These are phyloP conservation scores for Cryptops parisi DNA, from an alignment of 2,888 invertebrate genomes.

Conservation along the genomic window DNA sequence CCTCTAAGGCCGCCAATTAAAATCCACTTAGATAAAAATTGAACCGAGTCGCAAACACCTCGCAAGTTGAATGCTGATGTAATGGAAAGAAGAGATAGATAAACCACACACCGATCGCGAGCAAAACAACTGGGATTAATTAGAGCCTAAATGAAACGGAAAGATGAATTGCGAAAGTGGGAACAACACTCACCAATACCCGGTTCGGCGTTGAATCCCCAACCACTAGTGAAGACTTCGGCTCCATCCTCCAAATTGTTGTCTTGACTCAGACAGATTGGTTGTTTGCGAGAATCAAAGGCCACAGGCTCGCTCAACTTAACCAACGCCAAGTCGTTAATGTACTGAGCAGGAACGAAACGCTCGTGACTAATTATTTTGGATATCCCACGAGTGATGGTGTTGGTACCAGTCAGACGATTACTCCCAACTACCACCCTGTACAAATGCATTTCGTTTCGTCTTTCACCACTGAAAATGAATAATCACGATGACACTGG, in stretches of 20 bases:
- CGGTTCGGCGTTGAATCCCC: constrained; percentile 72
- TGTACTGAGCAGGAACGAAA: constrained; percentile 43
- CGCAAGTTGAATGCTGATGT: too few relatives aligned
- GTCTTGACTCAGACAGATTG: constrained; percentile 51
- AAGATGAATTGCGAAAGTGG: neutral
- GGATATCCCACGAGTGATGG: neutral
- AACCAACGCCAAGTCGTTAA: constrained; percentile 57
- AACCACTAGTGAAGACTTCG: constrained; percentile 60
- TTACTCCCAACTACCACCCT: neutral
- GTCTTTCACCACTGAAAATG: neutral
- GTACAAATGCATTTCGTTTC: neutral
- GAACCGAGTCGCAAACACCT: too few relatives aligned
- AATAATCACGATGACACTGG: too few relatives aligned
- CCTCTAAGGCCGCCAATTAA: too few relatives aligned
- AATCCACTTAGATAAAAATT: too few relatives aligned
- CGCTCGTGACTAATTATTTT: constrained; percentile 55
- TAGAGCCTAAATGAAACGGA: too few relatives aligned
- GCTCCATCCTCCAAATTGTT: constrained; percentile 40
- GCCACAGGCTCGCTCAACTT: constrained; percentile 45
- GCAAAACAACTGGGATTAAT: too few relatives aligned
- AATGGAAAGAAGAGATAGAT: too few relatives aligned
- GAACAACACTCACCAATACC: constrained; percentile 18
- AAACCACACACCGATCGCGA: too few relatives aligned
- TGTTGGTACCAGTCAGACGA: neutral
- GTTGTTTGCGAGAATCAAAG: constrained; percentile 55